phyloP scores from a whole-genome alignment of 2,888 invertebrate genomes.

The Hecatera dysodea region DNA sequence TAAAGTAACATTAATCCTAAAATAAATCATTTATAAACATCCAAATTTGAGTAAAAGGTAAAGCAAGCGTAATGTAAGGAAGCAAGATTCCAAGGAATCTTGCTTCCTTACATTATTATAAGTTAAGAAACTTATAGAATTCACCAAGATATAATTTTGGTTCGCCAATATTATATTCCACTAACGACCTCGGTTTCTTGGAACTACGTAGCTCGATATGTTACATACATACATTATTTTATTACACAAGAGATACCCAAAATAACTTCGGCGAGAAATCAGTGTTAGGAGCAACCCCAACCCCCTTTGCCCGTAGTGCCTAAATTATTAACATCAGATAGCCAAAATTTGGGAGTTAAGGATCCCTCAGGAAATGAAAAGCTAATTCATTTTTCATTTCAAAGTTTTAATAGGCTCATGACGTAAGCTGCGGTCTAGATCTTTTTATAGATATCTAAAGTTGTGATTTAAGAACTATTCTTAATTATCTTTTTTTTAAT shows the following conservation, averaged over 20 bases:
- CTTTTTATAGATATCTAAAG: constrained; percentile 46
- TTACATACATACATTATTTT: constrained; percentile 14
- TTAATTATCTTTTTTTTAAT: too few species aligned
- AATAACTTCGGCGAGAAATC: constrained; percentile 52
- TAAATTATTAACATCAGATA: constrained; percentile 74
- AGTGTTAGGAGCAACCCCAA: constrained; percentile 41
- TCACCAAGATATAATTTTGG: background rate
- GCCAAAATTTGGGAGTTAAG: constrained; percentile 49
- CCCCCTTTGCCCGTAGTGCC: constrained; percentile 45
- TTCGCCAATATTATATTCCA: background rate
- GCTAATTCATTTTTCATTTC: constrained; percentile 82
- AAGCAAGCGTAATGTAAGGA: too few species aligned
- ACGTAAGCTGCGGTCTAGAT: constrained; percentile 70
- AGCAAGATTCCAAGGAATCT: too few species aligned
- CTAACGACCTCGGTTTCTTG: background rate
- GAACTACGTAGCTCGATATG: constrained; percentile 3
- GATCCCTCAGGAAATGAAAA: constrained; percentile 69
- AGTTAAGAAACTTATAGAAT: background rate
- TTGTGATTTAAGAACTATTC: background rate
- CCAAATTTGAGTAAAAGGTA: too few species aligned
- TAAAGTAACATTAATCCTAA: too few species aligned
- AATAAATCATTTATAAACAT: too few species aligned
- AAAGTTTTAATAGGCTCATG: constrained; percentile 80
- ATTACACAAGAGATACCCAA: constrained; percentile 13
- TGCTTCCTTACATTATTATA: background rate